Evolutionary conservation across 2,888 invertebrate genomes (phyloP).

Genomic region (Heliconius charithonia): DNA sequence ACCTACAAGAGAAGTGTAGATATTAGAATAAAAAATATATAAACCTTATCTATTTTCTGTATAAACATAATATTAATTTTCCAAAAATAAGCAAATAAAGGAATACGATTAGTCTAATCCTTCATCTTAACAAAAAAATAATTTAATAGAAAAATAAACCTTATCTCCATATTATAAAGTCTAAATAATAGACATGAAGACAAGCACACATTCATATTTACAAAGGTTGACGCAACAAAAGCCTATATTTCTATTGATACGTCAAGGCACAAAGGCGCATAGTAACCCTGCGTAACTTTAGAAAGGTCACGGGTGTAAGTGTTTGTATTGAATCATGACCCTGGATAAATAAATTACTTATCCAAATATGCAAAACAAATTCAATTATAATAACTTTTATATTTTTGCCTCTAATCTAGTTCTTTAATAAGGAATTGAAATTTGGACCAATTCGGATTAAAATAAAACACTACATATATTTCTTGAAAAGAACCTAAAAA

Average conservation of each 20-base stretch:
- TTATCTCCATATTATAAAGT: not conserved
- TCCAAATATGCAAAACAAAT: slow-evolving; percentile 27
- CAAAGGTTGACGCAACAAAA: slow-evolving; percentile 49
- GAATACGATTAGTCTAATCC: no score
- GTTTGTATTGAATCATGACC: slow-evolving; percentile 40
- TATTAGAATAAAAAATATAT: not conserved
- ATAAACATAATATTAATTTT: no score
- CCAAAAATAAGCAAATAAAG: no score
- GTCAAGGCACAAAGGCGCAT: slow-evolving; percentile 50
- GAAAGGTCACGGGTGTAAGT: slow-evolving; percentile 50
- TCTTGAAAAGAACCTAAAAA: not conserved
- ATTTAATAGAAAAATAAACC: not conserved
- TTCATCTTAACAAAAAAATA: not conserved
- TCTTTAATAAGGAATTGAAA: not conserved
- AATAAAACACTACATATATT: no score
- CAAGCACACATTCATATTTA: slow-evolving; percentile 45
- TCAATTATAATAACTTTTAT: not conserved
- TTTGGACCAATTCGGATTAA: no score
- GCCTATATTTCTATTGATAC: slow-evolving; percentile 50
- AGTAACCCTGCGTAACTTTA: slow-evolving; percentile 42
- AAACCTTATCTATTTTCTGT: no score
- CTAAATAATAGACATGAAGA: slow-evolving; percentile 40
- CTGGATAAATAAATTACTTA: slow-evolving; percentile 30
- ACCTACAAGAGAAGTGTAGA: not conserved
- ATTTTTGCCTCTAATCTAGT: not conserved